Base-by-base conservation (phyloP, 2,113 vertebrate species). In the Hystrix brachyura region DNA sequence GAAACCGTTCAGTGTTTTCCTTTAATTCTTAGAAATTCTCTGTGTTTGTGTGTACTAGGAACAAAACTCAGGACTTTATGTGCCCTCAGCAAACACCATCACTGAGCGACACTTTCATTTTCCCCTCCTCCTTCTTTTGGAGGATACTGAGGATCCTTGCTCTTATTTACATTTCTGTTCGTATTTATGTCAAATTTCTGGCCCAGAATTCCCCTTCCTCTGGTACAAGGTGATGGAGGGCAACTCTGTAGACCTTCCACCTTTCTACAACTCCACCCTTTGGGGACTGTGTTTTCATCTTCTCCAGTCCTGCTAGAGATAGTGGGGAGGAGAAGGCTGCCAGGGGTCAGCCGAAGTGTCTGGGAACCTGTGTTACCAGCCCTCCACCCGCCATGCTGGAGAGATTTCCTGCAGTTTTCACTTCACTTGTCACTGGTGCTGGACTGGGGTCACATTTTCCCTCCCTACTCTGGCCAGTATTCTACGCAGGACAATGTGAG, bases 1-100 rank as follows among this genome's bases (percentile, higher is more conserved):
- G 8, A 90, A 92, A 64, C 0, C 25, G 64, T 51, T 85, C 11
- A 34, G 21, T 59, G 13, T 59, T 71, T 94, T 78, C 90, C 48
- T 69, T 86, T 84, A 90, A 90, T 91, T 94, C 25, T 82, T 65
- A 86, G 32, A 94, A 86, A 57, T 86, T 65, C 46, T 80, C 38
- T 43, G 34, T 69, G 34, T 67, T 19, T 72, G 71, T 72, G 38
- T 46, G 23, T 76, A 7, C 72, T 76, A 48, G 46, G 74, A 78
- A 51, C 29, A 32, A 13, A 78, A 78, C 13, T 48, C 46, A 48
- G 13, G 46, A 29, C 14, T 7, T 79, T 79, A 29, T 79, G 17
- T 4, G 55, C 19, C 17, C 29, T 55, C 17, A 12, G 29, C 48
- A 65, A 29, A 11, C 29, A 32, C 29, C 80, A 25, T 12, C 55